Conservation (phyloP, 1,140 invertebrate species). For the Megathymus violae region DNA sequence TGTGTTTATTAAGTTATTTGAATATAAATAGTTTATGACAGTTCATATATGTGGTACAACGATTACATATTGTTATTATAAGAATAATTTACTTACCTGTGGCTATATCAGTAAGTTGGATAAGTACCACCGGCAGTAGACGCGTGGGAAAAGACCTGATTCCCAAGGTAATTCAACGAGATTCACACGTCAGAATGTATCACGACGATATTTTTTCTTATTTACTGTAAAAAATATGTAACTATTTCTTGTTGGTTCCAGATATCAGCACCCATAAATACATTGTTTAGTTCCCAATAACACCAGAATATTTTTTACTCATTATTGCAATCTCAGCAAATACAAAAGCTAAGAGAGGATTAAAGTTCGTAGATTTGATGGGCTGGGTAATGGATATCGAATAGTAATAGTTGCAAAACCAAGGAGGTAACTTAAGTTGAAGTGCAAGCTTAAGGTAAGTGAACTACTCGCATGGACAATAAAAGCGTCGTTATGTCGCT, state of each 20-base stretch:
- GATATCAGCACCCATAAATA: no score
- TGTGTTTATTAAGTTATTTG: no score
- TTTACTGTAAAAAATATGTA: background rate
- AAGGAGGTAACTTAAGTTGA: constrained; percentile 46
- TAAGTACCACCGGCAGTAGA: no score
- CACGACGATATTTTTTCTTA: no score
- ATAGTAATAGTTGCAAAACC: constrained; percentile 38
- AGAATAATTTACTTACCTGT: no score
- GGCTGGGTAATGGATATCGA: constrained; percentile 22
- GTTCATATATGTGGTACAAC: no score
- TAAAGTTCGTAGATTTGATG: constrained; percentile 15
- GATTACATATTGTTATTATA: no score
- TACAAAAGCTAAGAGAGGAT: constrained; percentile 18
- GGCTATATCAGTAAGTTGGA: no score
- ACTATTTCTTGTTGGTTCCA: background rate
- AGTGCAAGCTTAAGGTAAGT: constrained; percentile 51
- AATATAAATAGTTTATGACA: no score
- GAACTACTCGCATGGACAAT: constrained; percentile 36
- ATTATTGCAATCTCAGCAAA: constrained; percentile 9
- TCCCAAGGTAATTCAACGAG: no score
- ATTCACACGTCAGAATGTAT: no score
- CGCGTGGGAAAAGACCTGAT: background rate
- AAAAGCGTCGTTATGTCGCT: constrained; percentile 39
- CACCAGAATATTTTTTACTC: background rate
- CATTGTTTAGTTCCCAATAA: background rate